Conservation (phyloP, 1,140 invertebrate genomes). For the Ceratosolen fusciceps region DNA sequence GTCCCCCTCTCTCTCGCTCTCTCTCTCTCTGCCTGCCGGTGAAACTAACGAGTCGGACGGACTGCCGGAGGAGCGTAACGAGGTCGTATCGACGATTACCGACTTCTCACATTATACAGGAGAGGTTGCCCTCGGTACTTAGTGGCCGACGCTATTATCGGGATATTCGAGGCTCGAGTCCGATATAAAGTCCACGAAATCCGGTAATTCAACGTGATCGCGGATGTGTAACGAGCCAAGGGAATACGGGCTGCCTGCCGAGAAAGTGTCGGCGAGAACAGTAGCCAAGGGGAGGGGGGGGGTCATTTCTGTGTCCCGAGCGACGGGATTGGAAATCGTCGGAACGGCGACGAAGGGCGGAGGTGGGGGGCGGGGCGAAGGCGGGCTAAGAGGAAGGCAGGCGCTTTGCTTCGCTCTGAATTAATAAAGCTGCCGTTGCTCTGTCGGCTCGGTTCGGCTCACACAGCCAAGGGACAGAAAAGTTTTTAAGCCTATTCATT, state of each 20-base stretch:
- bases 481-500: slow-evolving; percentile 2
- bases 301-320: background rate
- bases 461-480: background rate
- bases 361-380: too few relatives aligned
- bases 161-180: slow-evolving; percentile 62
- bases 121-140: slow-evolving; percentile 55
- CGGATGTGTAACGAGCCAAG: slow-evolving; percentile 34
- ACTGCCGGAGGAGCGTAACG: slow-evolving; percentile 56
- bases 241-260: slow-evolving; percentile 22
- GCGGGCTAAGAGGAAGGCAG: too few relatives aligned
- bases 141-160: slow-evolving; percentile 62
- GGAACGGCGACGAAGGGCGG: slow-evolving; percentile 14
- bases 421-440: slow-evolving; percentile 42
- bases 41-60: slow-evolving; percentile 41
- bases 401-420: background rate
- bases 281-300: background rate
- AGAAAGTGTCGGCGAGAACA: slow-evolving; percentile 17
- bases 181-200: slow-evolving; percentile 39
- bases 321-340: slow-evolving; percentile 30
- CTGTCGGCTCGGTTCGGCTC: background rate
- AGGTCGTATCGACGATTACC: slow-evolving; percentile 55
- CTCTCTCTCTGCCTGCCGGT: too few relatives aligned
- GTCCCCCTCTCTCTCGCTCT: too few relatives aligned
- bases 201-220: slow-evolving; percentile 42
- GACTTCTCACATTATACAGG: slow-evolving; percentile 55